Percentiles rank a stretch among this genome's conserved stretches.
These are phyloP conservation scores for Steinernema feltiae DNA, from an alignment of 1,140 invertebrate species.

Conservation along the genomic window DNA sequence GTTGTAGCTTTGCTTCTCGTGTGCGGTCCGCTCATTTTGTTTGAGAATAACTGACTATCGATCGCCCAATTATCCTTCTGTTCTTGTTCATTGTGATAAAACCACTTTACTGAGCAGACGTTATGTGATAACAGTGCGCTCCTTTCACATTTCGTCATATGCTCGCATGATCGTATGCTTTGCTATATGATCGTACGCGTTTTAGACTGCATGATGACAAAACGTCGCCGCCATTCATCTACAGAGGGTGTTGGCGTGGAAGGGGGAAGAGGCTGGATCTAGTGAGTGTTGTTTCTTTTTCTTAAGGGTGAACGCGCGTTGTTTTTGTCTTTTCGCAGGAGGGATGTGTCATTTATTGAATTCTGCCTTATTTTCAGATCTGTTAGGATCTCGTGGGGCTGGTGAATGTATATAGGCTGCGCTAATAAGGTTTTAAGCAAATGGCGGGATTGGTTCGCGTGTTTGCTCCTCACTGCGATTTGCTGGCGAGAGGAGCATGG, in stretches of 20 bases:
- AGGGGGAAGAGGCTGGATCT: background rate
- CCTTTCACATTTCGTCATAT: background rate
- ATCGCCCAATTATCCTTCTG: background rate
- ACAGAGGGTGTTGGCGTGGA: background rate
- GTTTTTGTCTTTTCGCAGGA: background rate
- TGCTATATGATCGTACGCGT: background rate
- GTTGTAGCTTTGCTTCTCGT: too few relatives aligned
- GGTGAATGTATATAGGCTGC: background rate
- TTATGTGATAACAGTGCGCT: too few relatives aligned
- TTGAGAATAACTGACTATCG: background rate
- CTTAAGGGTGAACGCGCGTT: background rate
- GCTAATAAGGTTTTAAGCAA: background rate
- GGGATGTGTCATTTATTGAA: too few relatives aligned
- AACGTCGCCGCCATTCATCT: background rate
- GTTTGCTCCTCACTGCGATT: background rate
- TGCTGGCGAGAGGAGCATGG: background rate
- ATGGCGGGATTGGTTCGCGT: slow-evolving; percentile 14
- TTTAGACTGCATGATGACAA: background rate
- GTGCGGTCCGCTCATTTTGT: too few relatives aligned
- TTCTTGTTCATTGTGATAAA: too few relatives aligned
- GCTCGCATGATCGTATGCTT: background rate
- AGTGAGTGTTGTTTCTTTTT: background rate
- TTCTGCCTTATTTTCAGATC: background rate
- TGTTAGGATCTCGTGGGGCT: background rate
- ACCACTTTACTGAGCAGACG: too few relatives aligned